Base-by-base conservation (phyloP, 1,140 invertebrate genomes). In the Zaprionus taronus region DNA sequence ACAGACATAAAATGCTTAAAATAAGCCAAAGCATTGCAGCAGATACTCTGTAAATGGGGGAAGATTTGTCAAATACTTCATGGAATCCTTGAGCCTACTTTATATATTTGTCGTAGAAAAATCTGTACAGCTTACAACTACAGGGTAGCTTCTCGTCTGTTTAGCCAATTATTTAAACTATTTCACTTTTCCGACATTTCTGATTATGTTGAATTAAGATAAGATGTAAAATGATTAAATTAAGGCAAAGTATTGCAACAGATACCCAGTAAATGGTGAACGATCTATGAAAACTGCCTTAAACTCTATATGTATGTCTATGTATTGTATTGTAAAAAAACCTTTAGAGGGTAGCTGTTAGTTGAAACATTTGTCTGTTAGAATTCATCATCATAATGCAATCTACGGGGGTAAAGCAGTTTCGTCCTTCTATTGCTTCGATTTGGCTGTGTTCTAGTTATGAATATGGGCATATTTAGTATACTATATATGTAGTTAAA, bases 401-500 rank as follows among this genome's bases (percentile, higher is more conserved):
- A 41, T 49, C 17, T 17, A 20, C 9, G 47, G 7, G 44, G 14
- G 12, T 41, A 14, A 41, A 22, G n/a, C 17, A 66, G 20, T 47
- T 47, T 53, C 17, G 6, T 74, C 72, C 58, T 80, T 51, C 36
- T 72, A 65, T 73, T 75, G 58, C 49, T 56, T 62, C 20, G 53
- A 34, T 61, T n/a, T 73, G 60, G 61, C 57, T 70, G 31, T 41
- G 31, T 55, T 55, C 34, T 34, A 55, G 31, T 34, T 69, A 47
- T 70, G 70, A 67, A 55, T 64, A 64, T 73, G 56, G 70, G 36
- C 63, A 49, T 72, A 72, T 73, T 55, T 69, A 26, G 41, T 75
- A 64, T 53, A 5, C 36, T 44, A 62, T 62, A 44, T 62, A 62
- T 58, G 28, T 58, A 34, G 62, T 66, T 47, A 26, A 62, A 44